These are phyloP conservation scores for Ptiloglossa arizonensis DNA, from an alignment of 1,140 invertebrate genomes.

Conservation along the genomic window DNA sequence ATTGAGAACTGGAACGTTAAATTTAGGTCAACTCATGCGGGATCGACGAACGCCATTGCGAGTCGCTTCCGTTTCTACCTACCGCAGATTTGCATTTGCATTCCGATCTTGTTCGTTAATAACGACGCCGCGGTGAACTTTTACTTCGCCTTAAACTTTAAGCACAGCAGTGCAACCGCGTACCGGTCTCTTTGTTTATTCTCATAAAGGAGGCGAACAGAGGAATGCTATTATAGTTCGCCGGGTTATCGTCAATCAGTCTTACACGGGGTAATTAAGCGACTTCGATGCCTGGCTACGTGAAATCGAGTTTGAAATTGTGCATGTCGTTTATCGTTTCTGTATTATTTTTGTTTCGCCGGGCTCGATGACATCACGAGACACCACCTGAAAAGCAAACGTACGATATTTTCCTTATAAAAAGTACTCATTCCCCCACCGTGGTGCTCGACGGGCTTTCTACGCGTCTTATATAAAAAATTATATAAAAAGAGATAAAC, in stretches of 20 bases:
- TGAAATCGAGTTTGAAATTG: not conserved
- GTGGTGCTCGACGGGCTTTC: not conserved
- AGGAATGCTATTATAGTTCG: conserved; percentile 48
- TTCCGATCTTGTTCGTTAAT: conserved; percentile 36
- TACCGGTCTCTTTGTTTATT: conserved; percentile 47
- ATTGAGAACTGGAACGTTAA: too few relatives aligned
- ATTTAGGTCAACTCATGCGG: too few relatives aligned
- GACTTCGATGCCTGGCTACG: not conserved
- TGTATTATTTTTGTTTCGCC: too few relatives aligned
- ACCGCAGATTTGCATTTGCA: not conserved
- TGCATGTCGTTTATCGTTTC: too few relatives aligned
- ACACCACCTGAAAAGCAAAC: not conserved
- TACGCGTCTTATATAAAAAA: conserved; percentile 9
- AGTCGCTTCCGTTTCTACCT: not conserved
- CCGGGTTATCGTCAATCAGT: conserved; percentile 46
- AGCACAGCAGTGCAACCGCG: conserved; percentile 28
- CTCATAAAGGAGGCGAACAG: conserved; percentile 46
- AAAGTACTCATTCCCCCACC: too few relatives aligned
- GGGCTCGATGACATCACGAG: too few relatives aligned
- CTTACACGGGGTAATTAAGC: conserved; percentile 34
- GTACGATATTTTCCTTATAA: not conserved
- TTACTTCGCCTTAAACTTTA: conserved; percentile 54
- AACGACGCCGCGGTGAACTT: conserved; percentile 33
- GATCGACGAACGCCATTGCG: not conserved
- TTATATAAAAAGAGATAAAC: not conserved